Evolutionary conservation across 2,888 invertebrate species (phyloP).

Genomic region (Drosophila heteroneura): DNA sequence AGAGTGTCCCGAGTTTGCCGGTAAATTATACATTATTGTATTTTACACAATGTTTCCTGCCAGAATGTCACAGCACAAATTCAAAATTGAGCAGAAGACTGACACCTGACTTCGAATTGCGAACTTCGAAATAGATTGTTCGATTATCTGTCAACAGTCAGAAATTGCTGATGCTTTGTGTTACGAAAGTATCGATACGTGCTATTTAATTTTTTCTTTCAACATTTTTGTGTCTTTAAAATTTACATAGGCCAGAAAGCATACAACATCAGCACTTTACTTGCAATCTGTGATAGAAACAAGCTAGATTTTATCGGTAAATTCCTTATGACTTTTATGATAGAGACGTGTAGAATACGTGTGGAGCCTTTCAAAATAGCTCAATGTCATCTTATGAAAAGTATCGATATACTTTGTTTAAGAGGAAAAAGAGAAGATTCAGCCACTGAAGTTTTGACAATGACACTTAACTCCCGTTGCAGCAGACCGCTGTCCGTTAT

Average conservation of each 20-base stretch:
- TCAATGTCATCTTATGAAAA: not conserved
- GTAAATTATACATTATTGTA: conserved; percentile 45
- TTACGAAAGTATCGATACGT: not conserved
- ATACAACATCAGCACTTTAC: too few species aligned
- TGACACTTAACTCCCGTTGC: not conserved
- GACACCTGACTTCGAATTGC: not conserved
- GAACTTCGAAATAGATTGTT: not conserved
- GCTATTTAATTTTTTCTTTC: not conserved
- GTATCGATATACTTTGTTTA: not conserved
- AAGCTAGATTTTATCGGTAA: not conserved
- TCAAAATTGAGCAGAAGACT: not conserved
- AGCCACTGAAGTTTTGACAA: not conserved
- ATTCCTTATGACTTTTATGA: not conserved
- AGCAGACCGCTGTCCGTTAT: not conserved
- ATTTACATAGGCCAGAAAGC: too few species aligned
- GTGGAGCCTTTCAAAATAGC: not conserved
- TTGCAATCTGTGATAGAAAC: too few species aligned
- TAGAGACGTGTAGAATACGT: not conserved
- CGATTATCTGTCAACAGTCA: not conserved
- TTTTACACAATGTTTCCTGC: not conserved
- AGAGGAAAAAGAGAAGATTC: not conserved
- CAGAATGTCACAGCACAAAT: not conserved
- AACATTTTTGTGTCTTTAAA: too few species aligned
- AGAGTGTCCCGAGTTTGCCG: conserved; percentile 33
- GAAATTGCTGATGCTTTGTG: not conserved